These are phyloP conservation scores for Hartigia nigra DNA, from an alignment of 2,888 invertebrate genomes.

Conservation along the genomic window DNA sequence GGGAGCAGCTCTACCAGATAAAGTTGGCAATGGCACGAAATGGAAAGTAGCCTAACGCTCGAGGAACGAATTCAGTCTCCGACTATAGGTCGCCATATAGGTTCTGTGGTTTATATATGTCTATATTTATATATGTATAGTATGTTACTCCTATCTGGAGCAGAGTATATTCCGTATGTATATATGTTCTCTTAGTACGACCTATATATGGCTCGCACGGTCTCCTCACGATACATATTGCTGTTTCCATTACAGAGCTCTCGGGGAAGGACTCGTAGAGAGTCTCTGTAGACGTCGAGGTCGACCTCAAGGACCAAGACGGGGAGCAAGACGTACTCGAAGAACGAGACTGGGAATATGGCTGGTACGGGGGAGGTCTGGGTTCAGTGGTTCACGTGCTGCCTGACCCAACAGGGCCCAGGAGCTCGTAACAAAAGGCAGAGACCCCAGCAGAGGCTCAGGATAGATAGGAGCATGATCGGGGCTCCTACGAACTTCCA, in stretches of 20 bases:
- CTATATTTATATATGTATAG: neutral
- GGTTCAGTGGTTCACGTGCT: constrained; percentile 94
- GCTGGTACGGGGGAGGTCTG: constrained; percentile 84
- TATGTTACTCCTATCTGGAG: neutral
- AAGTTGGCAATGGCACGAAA: neutral
- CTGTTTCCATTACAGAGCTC: neutral
- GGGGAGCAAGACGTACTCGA: neutral
- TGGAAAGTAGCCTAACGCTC: neutral
- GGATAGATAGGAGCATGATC: constrained; percentile 94
- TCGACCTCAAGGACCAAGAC: neutral
- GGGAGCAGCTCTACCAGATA: neutral
- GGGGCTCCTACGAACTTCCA: constrained; percentile 95
- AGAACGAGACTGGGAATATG: constrained; percentile 62
- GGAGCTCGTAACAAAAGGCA: constrained; percentile 67
- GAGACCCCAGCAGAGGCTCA: constrained; percentile 72
- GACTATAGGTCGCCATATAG: neutral
- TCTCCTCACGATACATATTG: neutral
- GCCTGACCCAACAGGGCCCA: constrained; percentile 84
- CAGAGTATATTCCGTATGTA: neutral
- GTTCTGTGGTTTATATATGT: neutral
- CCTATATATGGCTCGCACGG: neutral
- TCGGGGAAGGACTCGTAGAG: neutral
- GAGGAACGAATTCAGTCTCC: neutral
- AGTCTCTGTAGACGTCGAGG: neutral
- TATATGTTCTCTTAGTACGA: neutral